Base-by-base conservation (phyloP, 2,113 vertebrate genomes). In the Zapus hudsonius region DNA sequence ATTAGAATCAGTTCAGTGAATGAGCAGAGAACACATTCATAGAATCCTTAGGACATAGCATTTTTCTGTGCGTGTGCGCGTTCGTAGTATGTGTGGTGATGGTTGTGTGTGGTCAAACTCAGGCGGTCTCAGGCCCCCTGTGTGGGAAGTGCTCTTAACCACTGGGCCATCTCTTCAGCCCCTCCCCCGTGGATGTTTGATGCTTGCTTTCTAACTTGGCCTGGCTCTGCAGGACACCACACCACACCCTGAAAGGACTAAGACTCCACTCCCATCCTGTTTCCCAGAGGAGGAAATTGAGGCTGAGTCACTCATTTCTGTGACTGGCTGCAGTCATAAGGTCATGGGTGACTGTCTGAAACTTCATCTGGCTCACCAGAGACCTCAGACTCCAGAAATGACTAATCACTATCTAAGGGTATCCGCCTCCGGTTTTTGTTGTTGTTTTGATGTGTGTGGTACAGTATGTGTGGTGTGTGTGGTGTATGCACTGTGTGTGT, bases 101-200 rank as follows among this genome's bases (percentile, higher is more conserved):
- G 47, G 47, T 47, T 47, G 47, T 47, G 47, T 47, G 47, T 47
- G 47, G 47, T 47, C 7, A 8, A 12, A 12, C 12, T 7, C 12
- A 12, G 12, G 47, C 12, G 47, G 12, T 12, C n/a, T n/a, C n/a
- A 12, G 52, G 52, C 52, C 52, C 6, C n/a, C n/a, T 52, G 52
- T 52, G 52, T 52, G 52, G 52, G 52, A 52, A 52, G 16, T 13
- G 67, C 31, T 33, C 5, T 1, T 27, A 44, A 1, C 25, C 72
- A 22, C 36, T 17, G 1, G 0, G 1, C 73, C 38, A 36, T 25
- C 25, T 64, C 29, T 25, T 4, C 0, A 0, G 16, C 44, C 29
- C 31, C 47, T 19, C 42, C 38, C 17, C 47, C 13, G 17, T 12
- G n/a, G 72, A 10, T 13, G 5, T 29, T 27, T 69, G 44, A 33